A percentile compares a stretch with the other conserved stretches of the same genome.
Conservation (phyloP, 2,888 invertebrate species). For the Priocnemis perturbator region DNA sequence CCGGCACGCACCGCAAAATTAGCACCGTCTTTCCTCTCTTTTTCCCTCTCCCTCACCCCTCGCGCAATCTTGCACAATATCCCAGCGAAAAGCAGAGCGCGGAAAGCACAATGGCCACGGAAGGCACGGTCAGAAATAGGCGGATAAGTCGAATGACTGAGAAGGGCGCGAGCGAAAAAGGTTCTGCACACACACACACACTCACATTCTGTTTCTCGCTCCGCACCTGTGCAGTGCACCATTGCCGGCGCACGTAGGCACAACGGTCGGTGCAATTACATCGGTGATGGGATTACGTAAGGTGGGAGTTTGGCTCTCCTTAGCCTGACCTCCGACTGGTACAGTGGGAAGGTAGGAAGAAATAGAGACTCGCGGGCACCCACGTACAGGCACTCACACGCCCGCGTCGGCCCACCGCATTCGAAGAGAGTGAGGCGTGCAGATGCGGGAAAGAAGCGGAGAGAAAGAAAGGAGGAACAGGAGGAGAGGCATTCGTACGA, state of each 20-base stretch:
- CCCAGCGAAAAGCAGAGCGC: too few species aligned
- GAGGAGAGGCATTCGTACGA: slow-evolving; percentile 50
- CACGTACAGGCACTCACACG: neutral
- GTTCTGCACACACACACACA: too few species aligned
- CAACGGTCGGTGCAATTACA: slow-evolving; percentile 32
- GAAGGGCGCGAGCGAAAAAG: too few species aligned
- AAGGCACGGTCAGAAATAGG: too few species aligned
- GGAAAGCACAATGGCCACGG: too few species aligned
- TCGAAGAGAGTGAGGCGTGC: slow-evolving; percentile 16
- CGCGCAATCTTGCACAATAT: slow-evolving; percentile 8
- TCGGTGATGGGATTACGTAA: slow-evolving; percentile 50
- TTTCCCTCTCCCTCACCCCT: neutral
- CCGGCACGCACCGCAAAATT: too few species aligned
- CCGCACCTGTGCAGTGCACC: too few species aligned
- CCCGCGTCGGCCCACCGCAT: neutral
- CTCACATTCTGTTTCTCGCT: too few species aligned
- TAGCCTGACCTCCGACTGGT: slow-evolving; percentile 37
- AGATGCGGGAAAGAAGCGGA: slow-evolving; percentile 21
- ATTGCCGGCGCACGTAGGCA: too few species aligned
- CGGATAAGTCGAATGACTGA: too few species aligned
- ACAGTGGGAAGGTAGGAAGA: slow-evolving; percentile 18
- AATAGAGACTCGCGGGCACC: slow-evolving; percentile 10
- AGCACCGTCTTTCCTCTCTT: too few species aligned
- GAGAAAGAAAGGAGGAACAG: slow-evolving; percentile 12
- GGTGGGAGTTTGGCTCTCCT: slow-evolving; percentile 49